phyloP scores from a whole-genome alignment of 2,113 vertebrate genomes.

The Phalacrocorax aristotelis region DNA sequence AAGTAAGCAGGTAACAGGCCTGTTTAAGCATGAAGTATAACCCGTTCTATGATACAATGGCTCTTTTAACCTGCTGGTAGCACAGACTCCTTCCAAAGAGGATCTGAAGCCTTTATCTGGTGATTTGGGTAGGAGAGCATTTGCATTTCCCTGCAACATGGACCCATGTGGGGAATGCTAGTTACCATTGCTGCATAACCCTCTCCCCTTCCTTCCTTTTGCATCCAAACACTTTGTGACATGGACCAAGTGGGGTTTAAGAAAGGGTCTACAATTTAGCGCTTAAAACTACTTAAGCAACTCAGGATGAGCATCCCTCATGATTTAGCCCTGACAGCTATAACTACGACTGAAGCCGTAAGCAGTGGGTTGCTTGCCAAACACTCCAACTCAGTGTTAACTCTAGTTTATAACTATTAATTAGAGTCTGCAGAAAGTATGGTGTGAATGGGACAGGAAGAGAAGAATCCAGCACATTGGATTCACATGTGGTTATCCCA shows the following conservation, averaged over 20 bases:
- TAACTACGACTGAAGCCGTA: not conserved
- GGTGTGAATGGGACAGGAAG: not conserved
- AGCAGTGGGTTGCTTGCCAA: not conserved
- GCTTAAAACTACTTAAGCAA: not conserved
- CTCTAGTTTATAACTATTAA: not conserved
- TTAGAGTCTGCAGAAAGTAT: not conserved
- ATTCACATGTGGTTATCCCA: not conserved
- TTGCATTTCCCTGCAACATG: not conserved
- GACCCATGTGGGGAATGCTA: not conserved
- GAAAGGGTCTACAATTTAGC: not conserved
- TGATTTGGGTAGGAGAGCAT: not conserved
- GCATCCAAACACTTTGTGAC: not conserved
- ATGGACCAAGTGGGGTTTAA: not conserved
- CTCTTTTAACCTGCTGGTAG: not conserved
- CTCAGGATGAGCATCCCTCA: not conserved
- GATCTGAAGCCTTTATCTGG: not conserved
- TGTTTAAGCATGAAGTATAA: not conserved
- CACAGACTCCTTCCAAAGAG: not conserved
- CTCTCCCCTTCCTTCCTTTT: not conserved
- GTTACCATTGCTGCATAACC: fast-evolving
- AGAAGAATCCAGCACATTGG: not conserved
- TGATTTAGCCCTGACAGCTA: not conserved
- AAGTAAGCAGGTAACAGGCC: not conserved
- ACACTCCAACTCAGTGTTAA: not conserved
- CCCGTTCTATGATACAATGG: fast-evolving